Conservation (phyloP, 2,888 invertebrate genomes). For the Eudasyphora cyanicolor region DNA sequence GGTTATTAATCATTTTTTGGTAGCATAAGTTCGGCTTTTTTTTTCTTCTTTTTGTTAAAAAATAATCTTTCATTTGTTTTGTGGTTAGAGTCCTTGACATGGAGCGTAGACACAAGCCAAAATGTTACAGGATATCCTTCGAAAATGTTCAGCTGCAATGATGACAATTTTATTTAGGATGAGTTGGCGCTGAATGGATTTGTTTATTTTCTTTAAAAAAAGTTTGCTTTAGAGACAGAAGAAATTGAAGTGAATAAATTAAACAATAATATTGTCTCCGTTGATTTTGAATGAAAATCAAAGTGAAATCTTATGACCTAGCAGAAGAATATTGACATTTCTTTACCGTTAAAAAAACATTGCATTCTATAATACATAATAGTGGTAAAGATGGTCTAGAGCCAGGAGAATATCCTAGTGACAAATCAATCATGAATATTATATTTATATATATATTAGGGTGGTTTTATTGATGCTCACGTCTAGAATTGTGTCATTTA, state of each 20-base stretch:
- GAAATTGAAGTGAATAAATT: not conserved
- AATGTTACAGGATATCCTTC: constrained; percentile 64
- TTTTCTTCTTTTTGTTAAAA: no score
- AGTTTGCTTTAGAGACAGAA: not conserved
- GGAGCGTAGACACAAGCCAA: constrained; percentile 57
- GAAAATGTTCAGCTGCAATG: constrained; percentile 25
- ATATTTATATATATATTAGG: no score
- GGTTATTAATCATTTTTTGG: constrained; percentile 77
- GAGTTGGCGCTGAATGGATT: not conserved
- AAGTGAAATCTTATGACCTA: not conserved
- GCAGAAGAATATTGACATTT: not conserved
- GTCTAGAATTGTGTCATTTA: no score
- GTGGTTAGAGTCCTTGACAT: constrained; percentile 40
- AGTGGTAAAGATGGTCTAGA: no score
- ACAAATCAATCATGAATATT: no score
- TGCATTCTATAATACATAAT: no score
- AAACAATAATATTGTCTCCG: not conserved
- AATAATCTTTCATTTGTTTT: constrained; percentile 46
- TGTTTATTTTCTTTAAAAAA: not conserved
- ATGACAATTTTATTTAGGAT: constrained; percentile 7
- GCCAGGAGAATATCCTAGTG: no score
- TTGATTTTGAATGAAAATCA: not conserved
- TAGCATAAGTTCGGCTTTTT: constrained; percentile 71
- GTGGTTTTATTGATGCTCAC: no score
- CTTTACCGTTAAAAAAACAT: no score